Evolutionary conservation across 2,797 vertebrate species (phyloP).

Genomic region (Sebastes kiyomatsui): DNA sequence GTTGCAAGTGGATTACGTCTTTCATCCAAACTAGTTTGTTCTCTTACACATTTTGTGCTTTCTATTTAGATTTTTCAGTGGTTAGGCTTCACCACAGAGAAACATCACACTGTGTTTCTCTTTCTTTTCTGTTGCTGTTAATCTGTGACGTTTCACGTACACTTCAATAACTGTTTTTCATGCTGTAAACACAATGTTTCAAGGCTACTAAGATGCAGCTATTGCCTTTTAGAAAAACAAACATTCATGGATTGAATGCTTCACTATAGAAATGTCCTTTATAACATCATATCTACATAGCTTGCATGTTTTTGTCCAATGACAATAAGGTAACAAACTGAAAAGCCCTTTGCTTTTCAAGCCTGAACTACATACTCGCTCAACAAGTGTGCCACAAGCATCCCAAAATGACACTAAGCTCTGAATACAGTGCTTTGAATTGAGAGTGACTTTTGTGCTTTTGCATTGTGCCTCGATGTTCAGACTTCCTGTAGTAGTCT

Average conservation of each 20-base stretch:
- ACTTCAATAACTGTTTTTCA: conserved; percentile 5
- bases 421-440: conserved; percentile 38
- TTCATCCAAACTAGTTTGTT: conserved; percentile 9
- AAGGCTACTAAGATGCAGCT: background rate
- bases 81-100: conserved; percentile 10
- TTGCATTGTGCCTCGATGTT: conserved; percentile 49
- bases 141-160: background rate
- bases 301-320: background rate
- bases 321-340: conserved; percentile 2
- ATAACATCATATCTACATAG: conserved; percentile 1
- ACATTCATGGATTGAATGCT: background rate
- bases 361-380: background rate
- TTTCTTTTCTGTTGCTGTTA: background rate
- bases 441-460: conserved; percentile 46
- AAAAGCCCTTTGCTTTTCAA: conserved; percentile 26
- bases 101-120: background rate
- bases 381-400: conserved; percentile 42
- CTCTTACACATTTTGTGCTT: background rate
- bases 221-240: background rate
- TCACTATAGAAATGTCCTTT: background rate
- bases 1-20: background rate
- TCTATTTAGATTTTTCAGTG: conserved; percentile 1
- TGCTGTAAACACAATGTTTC: background rate
- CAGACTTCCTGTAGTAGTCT: conserved; percentile 63
- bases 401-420: conserved; percentile 34